Conservation (phyloP, 2,113 vertebrate genomes). For the Dascyllus trimaculatus region DNA sequence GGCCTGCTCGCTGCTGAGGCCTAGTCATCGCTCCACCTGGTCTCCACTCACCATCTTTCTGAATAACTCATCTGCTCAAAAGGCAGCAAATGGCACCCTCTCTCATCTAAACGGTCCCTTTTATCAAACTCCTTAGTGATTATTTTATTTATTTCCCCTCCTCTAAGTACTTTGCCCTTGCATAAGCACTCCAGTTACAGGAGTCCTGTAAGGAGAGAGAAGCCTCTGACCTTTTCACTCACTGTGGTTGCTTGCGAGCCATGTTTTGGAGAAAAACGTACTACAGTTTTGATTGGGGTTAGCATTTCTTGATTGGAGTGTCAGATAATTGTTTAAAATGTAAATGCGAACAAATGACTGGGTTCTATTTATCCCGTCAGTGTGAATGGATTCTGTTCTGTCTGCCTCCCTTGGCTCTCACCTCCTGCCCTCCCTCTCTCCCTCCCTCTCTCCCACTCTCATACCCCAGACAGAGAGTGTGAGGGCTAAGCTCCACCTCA, state of each 20-base stretch:
- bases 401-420: constrained; percentile 55
- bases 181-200: not conserved
- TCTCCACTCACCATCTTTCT: constrained; percentile 52
- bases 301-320: constrained; percentile 35
- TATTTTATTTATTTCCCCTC: constrained; percentile 36
- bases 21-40: constrained; percentile 64
- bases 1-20: constrained; percentile 48
- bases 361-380: constrained; percentile 51
- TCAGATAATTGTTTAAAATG: constrained; percentile 35
- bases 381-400: constrained; percentile 48
- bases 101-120: constrained; percentile 35
- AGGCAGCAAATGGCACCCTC: constrained; percentile 54
- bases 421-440: constrained; percentile 35
- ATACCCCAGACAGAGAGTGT: constrained; percentile 54
- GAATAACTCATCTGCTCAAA: constrained; percentile 58
- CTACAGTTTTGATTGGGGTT: not conserved
- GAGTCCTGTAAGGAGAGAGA: constrained; percentile 9
- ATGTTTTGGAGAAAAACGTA: not conserved
- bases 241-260: not conserved
- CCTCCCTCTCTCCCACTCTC: constrained; percentile 16
- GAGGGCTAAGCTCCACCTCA: constrained; percentile 74
- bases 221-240: constrained; percentile 12
- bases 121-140: constrained; percentile 19
- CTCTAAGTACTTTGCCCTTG: not conserved
- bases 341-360: constrained; percentile 52